phyloP scores from a whole-genome alignment of 1,140 invertebrate species.

The Dolichoris vasculosae region DNA sequence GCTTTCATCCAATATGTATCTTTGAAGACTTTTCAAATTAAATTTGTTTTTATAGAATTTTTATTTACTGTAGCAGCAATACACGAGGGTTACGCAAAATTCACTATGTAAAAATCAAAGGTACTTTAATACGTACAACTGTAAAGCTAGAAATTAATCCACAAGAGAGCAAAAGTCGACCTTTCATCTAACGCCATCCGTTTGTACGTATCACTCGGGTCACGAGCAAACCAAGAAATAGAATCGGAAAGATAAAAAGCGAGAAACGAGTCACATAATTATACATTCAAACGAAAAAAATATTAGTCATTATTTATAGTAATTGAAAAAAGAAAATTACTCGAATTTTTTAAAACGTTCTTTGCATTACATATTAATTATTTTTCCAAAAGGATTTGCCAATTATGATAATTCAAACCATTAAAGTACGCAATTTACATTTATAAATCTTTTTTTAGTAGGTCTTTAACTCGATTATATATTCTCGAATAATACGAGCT shows the following conservation, averaged over 20 bases:
- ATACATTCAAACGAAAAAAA: background rate
- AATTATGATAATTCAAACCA: background rate
- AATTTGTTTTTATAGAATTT: background rate
- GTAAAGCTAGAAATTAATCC: slow-evolving; percentile 15
- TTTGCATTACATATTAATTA: background rate
- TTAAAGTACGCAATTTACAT: background rate
- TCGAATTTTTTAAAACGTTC: background rate
- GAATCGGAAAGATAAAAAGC: background rate
- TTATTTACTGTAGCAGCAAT: background rate
- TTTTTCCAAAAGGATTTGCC: background rate
- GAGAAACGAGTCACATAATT: background rate
- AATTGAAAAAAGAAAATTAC: background rate
- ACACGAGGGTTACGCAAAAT: background rate
- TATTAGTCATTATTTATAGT: background rate
- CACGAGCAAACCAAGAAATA: slow-evolving; percentile 8
- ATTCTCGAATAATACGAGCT: background rate
- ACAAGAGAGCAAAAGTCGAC: slow-evolving; percentile 2
- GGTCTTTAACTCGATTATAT: background rate
- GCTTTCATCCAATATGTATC: background rate
- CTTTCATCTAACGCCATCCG: background rate
- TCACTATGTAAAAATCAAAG: background rate
- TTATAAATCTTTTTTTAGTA: too few species aligned
- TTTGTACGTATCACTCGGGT: slow-evolving; percentile 14
- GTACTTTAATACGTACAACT: background rate
- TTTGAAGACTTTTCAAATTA: background rate